A percentile compares a stretch with the other conserved stretches of the same genome.
phyloP scores from a whole-genome alignment of 2,888 invertebrate genomes.

The Thelaira solivaga region DNA sequence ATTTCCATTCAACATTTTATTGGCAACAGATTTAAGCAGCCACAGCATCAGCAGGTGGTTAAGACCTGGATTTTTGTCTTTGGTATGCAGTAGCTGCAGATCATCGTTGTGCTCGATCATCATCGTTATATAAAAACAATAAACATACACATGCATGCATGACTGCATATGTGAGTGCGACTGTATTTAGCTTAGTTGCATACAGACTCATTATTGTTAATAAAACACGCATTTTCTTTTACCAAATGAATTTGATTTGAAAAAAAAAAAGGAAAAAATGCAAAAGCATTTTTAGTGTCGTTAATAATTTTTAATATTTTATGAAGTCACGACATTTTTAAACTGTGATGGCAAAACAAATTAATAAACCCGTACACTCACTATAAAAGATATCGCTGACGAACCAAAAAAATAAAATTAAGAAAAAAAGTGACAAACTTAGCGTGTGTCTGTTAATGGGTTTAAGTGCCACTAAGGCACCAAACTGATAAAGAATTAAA shows the following conservation, averaged over 20 bases:
- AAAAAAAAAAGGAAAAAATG: neutral
- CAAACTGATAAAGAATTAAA: conserved; percentile 3
- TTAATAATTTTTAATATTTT: conserved; percentile 56
- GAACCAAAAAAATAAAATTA: neutral
- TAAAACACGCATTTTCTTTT: neutral
- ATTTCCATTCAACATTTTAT: conserved; percentile 34
- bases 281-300: conserved; percentile 4
- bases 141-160: neutral
- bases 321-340: conserved; percentile 58
- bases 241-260: neutral
- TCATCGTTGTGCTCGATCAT: neutral
- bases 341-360: conserved; percentile 16
- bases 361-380: neutral
- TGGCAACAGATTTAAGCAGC: conserved; percentile 43
- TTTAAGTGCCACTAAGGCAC: conserved; percentile 49
- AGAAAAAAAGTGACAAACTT: conserved; percentile 4
- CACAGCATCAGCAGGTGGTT: conserved; percentile 60
- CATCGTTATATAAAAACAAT: neutral
- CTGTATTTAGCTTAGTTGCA: no score
- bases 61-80: neutral
- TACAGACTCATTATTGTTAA: no score
- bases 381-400: neutral
- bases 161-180: no score
- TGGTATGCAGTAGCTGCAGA: neutral
- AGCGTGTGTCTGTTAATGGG: conserved; percentile 56